Base-by-base conservation (phyloP, 2,888 invertebrate genomes). In the Augiades crinisus region DNA sequence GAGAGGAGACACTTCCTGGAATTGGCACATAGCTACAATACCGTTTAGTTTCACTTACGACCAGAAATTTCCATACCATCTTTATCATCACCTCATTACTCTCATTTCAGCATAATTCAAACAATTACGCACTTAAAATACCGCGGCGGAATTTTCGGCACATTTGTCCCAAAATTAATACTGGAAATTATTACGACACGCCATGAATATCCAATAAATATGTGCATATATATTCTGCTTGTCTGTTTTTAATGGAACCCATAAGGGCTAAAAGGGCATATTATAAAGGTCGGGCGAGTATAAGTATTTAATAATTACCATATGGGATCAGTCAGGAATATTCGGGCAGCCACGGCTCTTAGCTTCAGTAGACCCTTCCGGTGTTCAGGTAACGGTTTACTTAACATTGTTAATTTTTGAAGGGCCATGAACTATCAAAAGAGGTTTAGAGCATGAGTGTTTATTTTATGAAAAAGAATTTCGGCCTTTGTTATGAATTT, bases 271-370 rank as follows among this genome's bases (percentile, higher is more conserved):
- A 45, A 34, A 45, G 45, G 45, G 34, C 22, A n/a, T 21, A 12
- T 34, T 16, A 14, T 24, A 38, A 47, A 30, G 38, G 36, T 47
- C 37, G 30, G 10, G 8, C n/a, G n/a, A n/a, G n/a, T n/a, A 5
- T 19, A 46, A 37, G 24, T 40, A 47, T 16, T 49, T 17, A 40
- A 41, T 49, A 33, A 49, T 40, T 21, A 40, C 22, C 47, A 49
- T 16, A 45, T 16, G 34, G 47, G 16, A 22, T 22, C 36, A 7
- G 21, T 33, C 22, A 33, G 16, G 19, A 33, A 17, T 24, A 47
- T 19, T 31, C 21, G 21, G 19, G 13, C 22, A 27, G 30, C 47
- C 47, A n/a, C 38, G 31, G 16, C 31, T 33, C 12, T 16, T 33
- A 33, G 33, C 27, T 10, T 17, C 17, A 47, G 12, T 44, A 44